These are phyloP conservation scores for Carassius auratus DNA, from an alignment of 2,113 vertebrate species.

Conservation along the genomic window DNA sequence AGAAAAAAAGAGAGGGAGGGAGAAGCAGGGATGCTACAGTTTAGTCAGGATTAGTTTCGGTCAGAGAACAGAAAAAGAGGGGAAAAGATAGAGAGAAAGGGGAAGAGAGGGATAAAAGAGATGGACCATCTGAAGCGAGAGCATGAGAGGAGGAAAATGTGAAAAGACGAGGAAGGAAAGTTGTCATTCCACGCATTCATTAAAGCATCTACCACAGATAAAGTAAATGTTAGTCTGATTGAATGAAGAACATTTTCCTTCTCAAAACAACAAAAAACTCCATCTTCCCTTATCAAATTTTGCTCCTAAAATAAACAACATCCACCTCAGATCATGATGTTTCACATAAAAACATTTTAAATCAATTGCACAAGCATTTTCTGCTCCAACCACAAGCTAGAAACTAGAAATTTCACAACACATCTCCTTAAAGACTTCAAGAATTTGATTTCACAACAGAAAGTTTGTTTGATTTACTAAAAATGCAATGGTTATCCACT, in stretches of 20 bases:
- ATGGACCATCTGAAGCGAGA: slow-evolving; percentile 42
- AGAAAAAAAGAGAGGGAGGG: slow-evolving; percentile 22
- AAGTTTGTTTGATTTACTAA: slow-evolving; percentile 9
- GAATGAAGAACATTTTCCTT: slow-evolving; percentile 17
- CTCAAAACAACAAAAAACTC: slow-evolving; percentile 13
- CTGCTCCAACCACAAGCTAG: not conserved
- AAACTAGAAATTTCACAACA: not conserved
- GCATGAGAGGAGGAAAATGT: slow-evolving; percentile 40
- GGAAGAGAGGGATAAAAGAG: slow-evolving; percentile 49
- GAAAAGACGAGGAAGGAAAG: slow-evolving; percentile 40
- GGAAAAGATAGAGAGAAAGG: slow-evolving; percentile 14
- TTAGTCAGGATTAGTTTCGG: slow-evolving; percentile 57
- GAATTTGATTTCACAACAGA: slow-evolving; percentile 19
- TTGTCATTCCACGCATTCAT: slow-evolving; percentile 20
- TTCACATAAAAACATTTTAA: slow-evolving; percentile 20
- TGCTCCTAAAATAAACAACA: slow-evolving; percentile 6
- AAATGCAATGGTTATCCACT: not conserved
- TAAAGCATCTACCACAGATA: slow-evolving; percentile 20
- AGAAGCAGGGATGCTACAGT: slow-evolving; percentile 61
- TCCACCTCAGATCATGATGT: slow-evolving; percentile 32
- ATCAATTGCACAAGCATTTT: slow-evolving; percentile 22
- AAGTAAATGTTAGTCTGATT: slow-evolving; percentile 42
- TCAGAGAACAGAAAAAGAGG: slow-evolving; percentile 55
- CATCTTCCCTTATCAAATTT: slow-evolving; percentile 46
- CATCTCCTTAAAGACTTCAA: not conserved